These are phyloP conservation scores for Rhodophaea formosa DNA, from an alignment of 2,888 invertebrate genomes.

Conservation along the genomic window DNA sequence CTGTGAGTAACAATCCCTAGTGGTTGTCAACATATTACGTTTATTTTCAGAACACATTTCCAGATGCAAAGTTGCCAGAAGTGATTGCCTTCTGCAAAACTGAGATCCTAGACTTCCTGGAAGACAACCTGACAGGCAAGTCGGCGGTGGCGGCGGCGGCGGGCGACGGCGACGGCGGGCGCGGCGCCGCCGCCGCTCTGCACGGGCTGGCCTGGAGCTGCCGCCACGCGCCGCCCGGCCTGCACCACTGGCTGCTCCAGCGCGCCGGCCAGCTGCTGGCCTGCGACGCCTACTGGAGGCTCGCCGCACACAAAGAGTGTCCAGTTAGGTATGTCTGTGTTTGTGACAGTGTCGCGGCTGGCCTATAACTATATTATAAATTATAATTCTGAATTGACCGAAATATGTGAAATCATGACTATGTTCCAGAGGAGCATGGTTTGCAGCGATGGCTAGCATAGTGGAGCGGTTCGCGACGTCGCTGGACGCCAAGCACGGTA, in stretches of 20 bases:
- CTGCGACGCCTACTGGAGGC: slow-evolving; percentile 87
- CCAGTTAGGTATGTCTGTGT: slow-evolving; percentile 40
- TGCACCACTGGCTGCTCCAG: slow-evolving; percentile 78
- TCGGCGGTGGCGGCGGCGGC: slow-evolving; percentile 23
- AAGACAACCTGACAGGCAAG: slow-evolving; percentile 77
- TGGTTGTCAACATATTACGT: background rate
- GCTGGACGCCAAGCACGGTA: slow-evolving; percentile 77
- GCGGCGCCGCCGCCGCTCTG: slow-evolving; percentile 36
- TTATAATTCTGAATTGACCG: no score
- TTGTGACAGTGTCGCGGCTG: no score
- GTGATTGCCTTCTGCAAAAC: slow-evolving; percentile 91
- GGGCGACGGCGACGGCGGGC: slow-evolving; percentile 34
- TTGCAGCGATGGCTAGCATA: slow-evolving; percentile 82
- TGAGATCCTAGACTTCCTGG: slow-evolving; percentile 88
- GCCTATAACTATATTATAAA: no score
- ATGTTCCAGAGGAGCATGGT: slow-evolving; percentile 83
- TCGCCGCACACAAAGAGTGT: slow-evolving; percentile 76
- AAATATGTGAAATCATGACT: background rate
- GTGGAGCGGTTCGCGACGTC: slow-evolving; percentile 77
- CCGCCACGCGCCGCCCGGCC: slow-evolving; percentile 52
- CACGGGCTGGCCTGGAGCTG: slow-evolving; percentile 42
- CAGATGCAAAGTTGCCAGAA: slow-evolving; percentile 87
- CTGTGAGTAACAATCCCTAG: no score
- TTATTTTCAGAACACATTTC: slow-evolving; percentile 85
- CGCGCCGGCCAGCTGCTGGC: slow-evolving; percentile 78